phyloP scores from a whole-genome alignment of 2,888 invertebrate genomes.

The Eupithecia subumbrata region DNA sequence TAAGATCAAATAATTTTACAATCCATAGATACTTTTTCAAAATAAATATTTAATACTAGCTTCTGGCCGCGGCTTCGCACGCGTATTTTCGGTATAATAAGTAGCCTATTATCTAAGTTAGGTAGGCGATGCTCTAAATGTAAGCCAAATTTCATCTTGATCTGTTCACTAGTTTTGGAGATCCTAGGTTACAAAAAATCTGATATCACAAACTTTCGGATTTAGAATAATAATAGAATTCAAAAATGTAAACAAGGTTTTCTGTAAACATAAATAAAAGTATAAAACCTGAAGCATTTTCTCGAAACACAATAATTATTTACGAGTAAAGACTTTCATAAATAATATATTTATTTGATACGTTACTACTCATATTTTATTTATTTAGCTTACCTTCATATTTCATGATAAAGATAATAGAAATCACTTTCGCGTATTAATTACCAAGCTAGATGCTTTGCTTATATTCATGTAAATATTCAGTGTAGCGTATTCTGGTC shows the following conservation, averaged over 20 bases:
- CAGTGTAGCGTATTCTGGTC: slow-evolving; percentile 61
- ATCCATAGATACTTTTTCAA: too few relatives aligned
- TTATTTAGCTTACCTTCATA: slow-evolving; percentile 31
- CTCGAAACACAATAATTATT: slow-evolving; percentile 30
- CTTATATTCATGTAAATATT: slow-evolving; percentile 56
- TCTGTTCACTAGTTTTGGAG: too few relatives aligned
- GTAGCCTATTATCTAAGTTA: too few relatives aligned
- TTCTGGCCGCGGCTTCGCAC: too few relatives aligned
- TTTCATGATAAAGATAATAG: slow-evolving; percentile 30
- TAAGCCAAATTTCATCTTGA: too few relatives aligned
- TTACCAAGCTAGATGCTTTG: slow-evolving; percentile 47
- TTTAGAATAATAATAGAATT: too few relatives aligned
- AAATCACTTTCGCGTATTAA: slow-evolving; percentile 38
- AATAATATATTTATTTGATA: slow-evolving; percentile 38
- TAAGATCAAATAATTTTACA: neutral
- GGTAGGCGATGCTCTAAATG: too few relatives aligned
- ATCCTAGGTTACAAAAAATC: too few relatives aligned
- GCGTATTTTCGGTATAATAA: too few relatives aligned
- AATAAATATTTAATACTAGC: too few relatives aligned
- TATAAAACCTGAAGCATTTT: neutral
- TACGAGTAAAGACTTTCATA: slow-evolving; percentile 28
- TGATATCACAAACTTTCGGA: too few relatives aligned
- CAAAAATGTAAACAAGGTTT: neutral
- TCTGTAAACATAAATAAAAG: neutral
- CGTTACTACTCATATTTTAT: slow-evolving; percentile 29